phyloP scores from a whole-genome alignment of 2,797 vertebrate genomes.

The Parambassis ranga region DNA sequence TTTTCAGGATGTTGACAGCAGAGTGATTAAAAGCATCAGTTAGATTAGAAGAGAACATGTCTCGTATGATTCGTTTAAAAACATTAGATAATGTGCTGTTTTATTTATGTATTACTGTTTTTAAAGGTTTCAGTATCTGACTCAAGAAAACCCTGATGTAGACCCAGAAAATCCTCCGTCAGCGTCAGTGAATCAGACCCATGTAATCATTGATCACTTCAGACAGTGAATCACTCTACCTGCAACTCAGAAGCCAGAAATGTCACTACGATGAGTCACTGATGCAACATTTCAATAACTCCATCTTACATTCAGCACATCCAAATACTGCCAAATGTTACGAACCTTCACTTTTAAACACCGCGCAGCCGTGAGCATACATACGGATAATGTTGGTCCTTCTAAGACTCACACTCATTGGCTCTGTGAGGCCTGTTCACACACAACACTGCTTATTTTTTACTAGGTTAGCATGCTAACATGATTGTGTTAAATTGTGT shows the following conservation, averaged over 20 bases:
- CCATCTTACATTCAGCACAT: background rate
- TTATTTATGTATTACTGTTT: background rate
- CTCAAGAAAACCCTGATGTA: background rate
- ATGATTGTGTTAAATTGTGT: no score
- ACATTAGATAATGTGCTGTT: background rate
- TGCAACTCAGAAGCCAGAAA: constrained; percentile 27
- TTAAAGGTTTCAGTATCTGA: background rate
- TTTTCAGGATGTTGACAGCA: constrained; percentile 16
- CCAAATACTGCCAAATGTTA: no score
- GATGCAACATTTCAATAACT: background rate
- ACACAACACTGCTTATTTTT: background rate
- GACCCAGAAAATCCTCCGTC: background rate
- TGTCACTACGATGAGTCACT: constrained; percentile 43
- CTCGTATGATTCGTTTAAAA: background rate
- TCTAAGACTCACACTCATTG: no score
- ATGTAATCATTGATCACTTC: background rate
- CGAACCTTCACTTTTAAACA: no score
- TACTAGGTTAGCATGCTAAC: background rate
- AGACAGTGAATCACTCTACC: constrained; percentile 30
- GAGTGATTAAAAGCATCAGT: constrained; percentile 14
- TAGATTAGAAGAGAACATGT: background rate
- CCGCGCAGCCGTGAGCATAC: no score
- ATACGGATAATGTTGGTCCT: no score
- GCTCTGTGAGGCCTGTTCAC: background rate
- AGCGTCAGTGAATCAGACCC: constrained; percentile 4